These are phyloP conservation scores for Aelia acuminata DNA, from an alignment of 2,888 invertebrate species.

Conservation along the genomic window DNA sequence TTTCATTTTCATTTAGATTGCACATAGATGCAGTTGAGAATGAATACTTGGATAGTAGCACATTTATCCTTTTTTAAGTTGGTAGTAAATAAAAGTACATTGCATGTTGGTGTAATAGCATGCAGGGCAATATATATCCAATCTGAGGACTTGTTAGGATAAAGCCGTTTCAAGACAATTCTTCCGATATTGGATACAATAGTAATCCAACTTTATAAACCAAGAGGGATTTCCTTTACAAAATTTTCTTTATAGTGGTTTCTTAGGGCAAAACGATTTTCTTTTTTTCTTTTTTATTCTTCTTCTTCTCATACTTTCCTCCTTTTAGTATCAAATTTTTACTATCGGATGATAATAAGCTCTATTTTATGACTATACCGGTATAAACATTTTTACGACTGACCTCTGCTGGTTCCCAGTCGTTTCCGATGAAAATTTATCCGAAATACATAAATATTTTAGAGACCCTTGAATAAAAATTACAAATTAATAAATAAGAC, in stretches of 20 bases:
- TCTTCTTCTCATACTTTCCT: neutral
- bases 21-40: no score
- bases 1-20: no score
- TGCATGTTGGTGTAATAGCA: neutral
- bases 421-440: constrained; percentile 7
- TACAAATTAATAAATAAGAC: neutral
- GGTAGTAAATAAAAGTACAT: no score
- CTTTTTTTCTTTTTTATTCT: neutral
- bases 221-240: neutral
- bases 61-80: no score
- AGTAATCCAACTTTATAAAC: neutral
- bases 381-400: constrained; percentile 2
- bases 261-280: neutral
- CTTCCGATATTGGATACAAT: neutral
- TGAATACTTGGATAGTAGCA: no score
- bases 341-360: neutral
- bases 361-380: constrained; percentile 12
- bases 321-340: neutral
- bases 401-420: neutral
- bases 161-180: neutral
- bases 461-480: neutral
- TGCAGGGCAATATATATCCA: neutral
- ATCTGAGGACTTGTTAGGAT: neutral
- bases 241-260: neutral
- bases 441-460: neutral